A percentile compares a stretch with the other conserved stretches of the same genome.
phyloP scores from a whole-genome alignment of 2,888 invertebrate species.

The Diaprepes abbreviatus region DNA sequence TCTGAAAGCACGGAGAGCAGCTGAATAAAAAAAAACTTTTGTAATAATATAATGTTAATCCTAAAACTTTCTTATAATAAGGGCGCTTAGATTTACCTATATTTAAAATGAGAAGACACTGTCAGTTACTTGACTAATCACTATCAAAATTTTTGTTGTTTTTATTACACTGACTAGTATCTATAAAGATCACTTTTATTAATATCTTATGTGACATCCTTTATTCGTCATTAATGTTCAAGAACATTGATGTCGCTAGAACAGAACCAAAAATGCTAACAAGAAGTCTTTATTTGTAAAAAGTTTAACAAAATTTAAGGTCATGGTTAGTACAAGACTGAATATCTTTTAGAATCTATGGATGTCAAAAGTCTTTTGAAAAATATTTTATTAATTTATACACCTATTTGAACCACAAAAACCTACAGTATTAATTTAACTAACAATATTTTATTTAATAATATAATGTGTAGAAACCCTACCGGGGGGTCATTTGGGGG shows the following conservation, averaged over 20 bases:
- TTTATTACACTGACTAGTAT: constrained; percentile 13
- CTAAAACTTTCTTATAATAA: neutral
- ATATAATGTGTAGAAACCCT: constrained; percentile 57
- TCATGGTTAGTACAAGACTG: constrained; percentile 23
- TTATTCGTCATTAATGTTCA: neutral
- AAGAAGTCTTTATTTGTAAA: neutral
- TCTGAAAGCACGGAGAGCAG: too few species aligned
- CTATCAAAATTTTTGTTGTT: constrained; percentile 1
- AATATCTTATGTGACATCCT: neutral
- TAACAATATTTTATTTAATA: constrained; percentile 62
- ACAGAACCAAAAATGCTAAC: neutral
- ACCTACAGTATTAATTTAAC: constrained; percentile 67
- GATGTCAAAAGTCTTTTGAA: constrained; percentile 4
- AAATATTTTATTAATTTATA: constrained; percentile 29
- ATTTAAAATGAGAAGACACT: constrained; percentile 10
- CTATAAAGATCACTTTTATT: neutral
- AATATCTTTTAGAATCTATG: constrained; percentile 7
- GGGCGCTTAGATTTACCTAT: constrained; percentile 5
- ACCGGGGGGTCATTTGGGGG: constrained; percentile 53
- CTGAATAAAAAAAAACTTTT: too few species aligned
- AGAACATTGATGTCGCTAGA: neutral
- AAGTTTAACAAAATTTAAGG: constrained; percentile 9
- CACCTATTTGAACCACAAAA: constrained; percentile 66
- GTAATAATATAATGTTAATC: neutral
- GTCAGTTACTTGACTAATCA: constrained; percentile 16